These are phyloP conservation scores for Bufo bufo DNA, from an alignment of 2,113 vertebrate genomes.

Conservation along the genomic window DNA sequence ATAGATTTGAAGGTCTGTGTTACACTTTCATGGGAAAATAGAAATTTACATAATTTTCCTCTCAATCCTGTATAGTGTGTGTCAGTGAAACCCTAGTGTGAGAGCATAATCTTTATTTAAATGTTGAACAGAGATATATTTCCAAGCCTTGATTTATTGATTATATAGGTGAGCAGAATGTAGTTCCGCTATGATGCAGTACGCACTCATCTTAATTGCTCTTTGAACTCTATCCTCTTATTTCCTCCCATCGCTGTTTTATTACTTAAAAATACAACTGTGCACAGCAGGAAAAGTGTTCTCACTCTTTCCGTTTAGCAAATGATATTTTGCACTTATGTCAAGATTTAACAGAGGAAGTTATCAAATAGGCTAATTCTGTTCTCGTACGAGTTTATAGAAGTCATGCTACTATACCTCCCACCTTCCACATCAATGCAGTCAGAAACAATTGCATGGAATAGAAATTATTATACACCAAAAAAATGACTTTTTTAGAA, in stretches of 20 bases:
- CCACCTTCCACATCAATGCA: constrained; percentile 13
- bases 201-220: constrained; percentile 37
- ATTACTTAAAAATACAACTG: constrained; percentile 46
- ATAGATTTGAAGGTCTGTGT: not conserved
- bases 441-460: constrained; percentile 18
- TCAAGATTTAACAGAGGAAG: constrained; percentile 39
- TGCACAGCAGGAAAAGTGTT: constrained; percentile 49
- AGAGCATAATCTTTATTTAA: constrained; percentile 5
- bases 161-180: constrained; percentile 8
- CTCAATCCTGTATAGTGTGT: not conserved
- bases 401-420: constrained; percentile 26
- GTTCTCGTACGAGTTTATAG: constrained; percentile 1
- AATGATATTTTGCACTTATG: constrained; percentile 46
- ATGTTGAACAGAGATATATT: not conserved
- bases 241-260: not conserved
- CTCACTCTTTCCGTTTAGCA: constrained; percentile 37
- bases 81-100: constrained; percentile 12
- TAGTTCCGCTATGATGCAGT: not conserved
- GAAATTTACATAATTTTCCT: constrained; percentile 17
- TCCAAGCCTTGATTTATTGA: not conserved
- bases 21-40: not conserved
- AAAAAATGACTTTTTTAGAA: not conserved
- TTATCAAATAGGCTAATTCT: constrained; percentile 35
- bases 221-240: constrained; percentile 44
- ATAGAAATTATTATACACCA: not conserved